Evolutionary conservation across 2,888 invertebrate genomes (phyloP), one percentile per base, ranked within the genome.

Genomic region (Drosophila kambysellisi): DNA sequence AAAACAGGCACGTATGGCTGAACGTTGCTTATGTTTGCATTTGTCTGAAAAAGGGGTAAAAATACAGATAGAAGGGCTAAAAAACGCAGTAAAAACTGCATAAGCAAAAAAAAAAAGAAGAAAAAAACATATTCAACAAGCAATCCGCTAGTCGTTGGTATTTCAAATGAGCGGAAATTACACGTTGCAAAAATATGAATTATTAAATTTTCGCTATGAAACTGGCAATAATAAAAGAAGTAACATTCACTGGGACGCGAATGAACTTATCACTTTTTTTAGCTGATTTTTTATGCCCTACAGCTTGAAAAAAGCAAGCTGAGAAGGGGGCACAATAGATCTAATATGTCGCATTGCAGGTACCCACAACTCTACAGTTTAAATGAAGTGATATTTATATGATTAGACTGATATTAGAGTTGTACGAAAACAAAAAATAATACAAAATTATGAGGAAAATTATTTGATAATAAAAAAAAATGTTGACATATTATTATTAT

Each of bases 151-250:
- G 48, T 57, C 62, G 70, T 73, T 73, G 67, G 80, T 81, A 83
- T 76, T 73, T 65, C 67, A 81, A 81, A 83, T 81, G 77, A 83
- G 77, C 83, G 80, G 80, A 83, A 83, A 81, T 81, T 83, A 76
- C 80, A 81, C 81, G 70, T 76, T 81, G 73, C 81, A 74, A 64
- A 77, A 74, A 83, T 74, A 83, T 81, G 81, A 77, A 81, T 76
- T 80, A 76, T 82, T 76, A 76, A 80, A 76, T 80, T 70, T 76
- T 67, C 35, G 57, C 81, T 59, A 68, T 76, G 73, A 73, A 83
- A 81, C 77, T 63, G 68, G 58, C 71, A 79, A 74, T 79, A 79
- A 79, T 70, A 67, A 62, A 62, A 65, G 32, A 61, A 62, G 51
- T 56, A 52, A 69, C 46, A 60, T 59, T 15, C 39, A 61, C 33